A percentile compares a stretch with the other conserved stretches of the same genome.
phyloP scores from a whole-genome alignment of 2,888 invertebrate species.

The Smittia sp. region DNA sequence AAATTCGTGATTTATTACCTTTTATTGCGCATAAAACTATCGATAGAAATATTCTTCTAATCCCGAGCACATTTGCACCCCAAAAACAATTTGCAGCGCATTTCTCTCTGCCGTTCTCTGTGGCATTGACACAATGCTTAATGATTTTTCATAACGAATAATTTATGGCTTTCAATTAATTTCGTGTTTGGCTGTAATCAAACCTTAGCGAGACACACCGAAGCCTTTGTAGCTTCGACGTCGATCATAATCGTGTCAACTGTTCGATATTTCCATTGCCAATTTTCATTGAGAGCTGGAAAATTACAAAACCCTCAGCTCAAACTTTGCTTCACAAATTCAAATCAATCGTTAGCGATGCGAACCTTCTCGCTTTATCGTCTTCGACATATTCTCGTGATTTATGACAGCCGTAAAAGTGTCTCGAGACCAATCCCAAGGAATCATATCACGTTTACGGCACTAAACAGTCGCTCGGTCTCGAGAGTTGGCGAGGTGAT shows the following conservation, averaged over 20 bases:
- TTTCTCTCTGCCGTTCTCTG: conserved; percentile 4
- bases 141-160: conserved; percentile 38
- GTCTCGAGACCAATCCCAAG: not conserved
- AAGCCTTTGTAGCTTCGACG: not conserved
- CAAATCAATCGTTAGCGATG: too few species aligned
- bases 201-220: not conserved
- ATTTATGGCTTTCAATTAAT: conserved; percentile 40
- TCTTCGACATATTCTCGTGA: not conserved
- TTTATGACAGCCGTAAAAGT: not conserved
- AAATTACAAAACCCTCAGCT: too few species aligned
- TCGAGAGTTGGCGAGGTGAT: conserved; percentile 20
- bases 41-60: not conserved
- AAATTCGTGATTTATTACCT: conserved; percentile 17
- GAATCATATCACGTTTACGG: not conserved
- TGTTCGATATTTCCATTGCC: too few species aligned
- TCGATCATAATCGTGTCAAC: conserved; percentile 28
- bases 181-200: conserved; percentile 30
- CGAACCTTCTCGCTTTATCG: too few species aligned
- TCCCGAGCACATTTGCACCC: conserved; percentile 27
- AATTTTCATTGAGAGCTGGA: too few species aligned
- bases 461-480: not conserved
- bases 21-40: conserved; percentile 18
- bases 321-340: too few species aligned
- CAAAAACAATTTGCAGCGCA: conserved; percentile 32
- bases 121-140: conserved; percentile 39